A percentile compares a stretch with the other conserved stretches of the same genome.
Conservation (phyloP, 2,888 invertebrate genomes). For the Opisthograptis luteolata region DNA sequence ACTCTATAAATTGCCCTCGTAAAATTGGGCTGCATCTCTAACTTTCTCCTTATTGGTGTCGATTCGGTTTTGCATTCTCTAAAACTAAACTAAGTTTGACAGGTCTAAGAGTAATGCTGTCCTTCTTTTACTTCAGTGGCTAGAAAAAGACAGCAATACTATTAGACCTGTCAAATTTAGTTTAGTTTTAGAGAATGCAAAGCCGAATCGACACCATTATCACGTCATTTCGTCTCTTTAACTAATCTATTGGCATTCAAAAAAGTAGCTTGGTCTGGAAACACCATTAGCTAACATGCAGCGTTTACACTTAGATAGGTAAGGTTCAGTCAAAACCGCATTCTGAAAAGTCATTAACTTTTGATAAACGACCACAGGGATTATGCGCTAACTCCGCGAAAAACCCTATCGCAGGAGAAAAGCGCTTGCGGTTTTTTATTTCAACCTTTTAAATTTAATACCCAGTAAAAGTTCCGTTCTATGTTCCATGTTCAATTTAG, state of each 20-base stretch:
- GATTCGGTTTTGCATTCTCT: too few species aligned
- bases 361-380: slow-evolving; percentile 70
- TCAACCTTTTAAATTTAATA: slow-evolving; percentile 48
- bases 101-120: too few species aligned
- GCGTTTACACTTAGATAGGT: slow-evolving; percentile 34
- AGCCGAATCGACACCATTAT: too few species aligned
- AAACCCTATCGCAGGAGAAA: slow-evolving; percentile 43
- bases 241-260: background rate
- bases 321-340: slow-evolving; percentile 42
- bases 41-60: too few species aligned
- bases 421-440: slow-evolving; percentile 41
- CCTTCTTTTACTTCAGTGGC: too few species aligned
- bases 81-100: too few species aligned
- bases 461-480: slow-evolving; percentile 42
- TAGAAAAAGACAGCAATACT: too few species aligned
- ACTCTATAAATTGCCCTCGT: too few species aligned
- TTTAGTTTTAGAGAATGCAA: too few species aligned
- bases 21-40: too few species aligned
- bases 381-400: slow-evolving; percentile 64
- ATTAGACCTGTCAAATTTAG: too few species aligned
- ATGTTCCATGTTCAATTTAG: slow-evolving; percentile 48
- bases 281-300: slow-evolving; percentile 21
- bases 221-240: background rate
- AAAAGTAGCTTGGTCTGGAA: background rate
- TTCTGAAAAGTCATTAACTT: slow-evolving; percentile 57